Percentiles rank a stretch among this genome's conserved stretches.
Evolutionary conservation across 2,797 vertebrate species (phyloP).

Genomic region (Squalus acanthias): DNA sequence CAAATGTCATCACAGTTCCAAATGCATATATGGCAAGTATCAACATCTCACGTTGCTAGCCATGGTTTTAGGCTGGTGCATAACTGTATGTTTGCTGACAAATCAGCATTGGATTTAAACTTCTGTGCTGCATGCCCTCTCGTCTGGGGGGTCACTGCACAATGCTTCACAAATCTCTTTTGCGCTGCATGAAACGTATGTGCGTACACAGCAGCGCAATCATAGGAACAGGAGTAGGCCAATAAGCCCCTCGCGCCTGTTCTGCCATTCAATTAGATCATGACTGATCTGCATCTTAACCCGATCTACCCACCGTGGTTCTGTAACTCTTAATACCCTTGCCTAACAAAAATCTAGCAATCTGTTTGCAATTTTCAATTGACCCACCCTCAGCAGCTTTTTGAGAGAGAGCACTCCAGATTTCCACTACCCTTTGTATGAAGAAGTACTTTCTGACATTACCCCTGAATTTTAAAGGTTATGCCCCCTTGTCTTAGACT

Average conservation of each 20-base stretch:
- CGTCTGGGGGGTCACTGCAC: not conserved
- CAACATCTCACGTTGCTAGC: not conserved
- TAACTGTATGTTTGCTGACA: not conserved
- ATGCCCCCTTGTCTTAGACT: not conserved
- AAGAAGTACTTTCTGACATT: not conserved
- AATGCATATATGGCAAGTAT: not conserved
- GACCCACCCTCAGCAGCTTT: not conserved
- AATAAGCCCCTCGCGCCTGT: too few relatives aligned
- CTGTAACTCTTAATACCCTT: not conserved
- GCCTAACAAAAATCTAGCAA: not conserved
- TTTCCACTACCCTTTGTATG: not conserved
- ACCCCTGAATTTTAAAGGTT: not conserved
- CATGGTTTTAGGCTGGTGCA: not conserved
- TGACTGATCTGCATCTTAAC: not conserved
- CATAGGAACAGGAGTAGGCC: not conserved
- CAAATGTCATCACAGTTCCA: not conserved
- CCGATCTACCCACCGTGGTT: not conserved
- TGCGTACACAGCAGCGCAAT: not conserved
- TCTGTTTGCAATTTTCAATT: not conserved
- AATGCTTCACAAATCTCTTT: not conserved
- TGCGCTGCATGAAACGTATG: not conserved
- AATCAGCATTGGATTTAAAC: not conserved
- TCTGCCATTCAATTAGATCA: not conserved
- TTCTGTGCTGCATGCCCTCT: not conserved
- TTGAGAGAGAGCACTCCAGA: not conserved